phyloP scores from a whole-genome alignment of 2,888 invertebrate genomes.

The Proisotoma minuta region DNA sequence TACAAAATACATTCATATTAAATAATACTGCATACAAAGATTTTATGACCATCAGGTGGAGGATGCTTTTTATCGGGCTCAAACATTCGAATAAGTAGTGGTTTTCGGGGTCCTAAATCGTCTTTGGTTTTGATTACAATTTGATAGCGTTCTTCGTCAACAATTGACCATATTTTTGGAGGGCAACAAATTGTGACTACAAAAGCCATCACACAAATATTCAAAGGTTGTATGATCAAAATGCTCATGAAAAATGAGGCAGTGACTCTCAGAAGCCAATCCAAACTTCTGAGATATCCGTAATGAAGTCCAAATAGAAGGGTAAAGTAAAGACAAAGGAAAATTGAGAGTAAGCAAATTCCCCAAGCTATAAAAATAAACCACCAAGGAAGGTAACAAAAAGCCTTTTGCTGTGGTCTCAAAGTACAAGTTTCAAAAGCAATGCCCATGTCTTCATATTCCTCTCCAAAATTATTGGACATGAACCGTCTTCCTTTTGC shows the following conservation, averaged over 20 bases:
- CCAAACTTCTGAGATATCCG: constrained; percentile 28
- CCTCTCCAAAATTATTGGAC: no score
- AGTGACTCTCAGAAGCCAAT: constrained; percentile 29
- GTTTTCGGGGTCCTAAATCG: not conserved
- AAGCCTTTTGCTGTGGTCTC: constrained; percentile 9
- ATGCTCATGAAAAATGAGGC: constrained; percentile 23
- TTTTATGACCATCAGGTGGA: constrained; percentile 24
- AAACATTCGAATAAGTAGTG: constrained; percentile 8
- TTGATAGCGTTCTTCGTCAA: constrained; percentile 20
- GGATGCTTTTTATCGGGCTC: constrained; percentile 16
- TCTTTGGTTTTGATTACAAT: constrained; percentile 6
- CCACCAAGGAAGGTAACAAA: constrained; percentile 29
- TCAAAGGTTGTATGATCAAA: constrained; percentile 29
- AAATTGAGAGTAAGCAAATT: constrained; percentile 16
- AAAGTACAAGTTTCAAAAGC: constrained; percentile 23
- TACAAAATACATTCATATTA: not conserved
- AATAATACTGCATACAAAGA: constrained; percentile 22
- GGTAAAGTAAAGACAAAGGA: constrained; percentile 15
- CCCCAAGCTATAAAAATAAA: constrained; percentile 33
- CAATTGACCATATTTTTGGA: not conserved
- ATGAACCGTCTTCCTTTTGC: not conserved
- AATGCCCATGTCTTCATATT: constrained; percentile 1
- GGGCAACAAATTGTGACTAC: constrained; percentile 11
- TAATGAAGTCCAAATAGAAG: constrained; percentile 25
- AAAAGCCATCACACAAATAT: constrained; percentile 11